These are phyloP conservation scores for Elgaria multicarinata DNA, from an alignment of 2,113 vertebrate genomes.

Conservation along the genomic window DNA sequence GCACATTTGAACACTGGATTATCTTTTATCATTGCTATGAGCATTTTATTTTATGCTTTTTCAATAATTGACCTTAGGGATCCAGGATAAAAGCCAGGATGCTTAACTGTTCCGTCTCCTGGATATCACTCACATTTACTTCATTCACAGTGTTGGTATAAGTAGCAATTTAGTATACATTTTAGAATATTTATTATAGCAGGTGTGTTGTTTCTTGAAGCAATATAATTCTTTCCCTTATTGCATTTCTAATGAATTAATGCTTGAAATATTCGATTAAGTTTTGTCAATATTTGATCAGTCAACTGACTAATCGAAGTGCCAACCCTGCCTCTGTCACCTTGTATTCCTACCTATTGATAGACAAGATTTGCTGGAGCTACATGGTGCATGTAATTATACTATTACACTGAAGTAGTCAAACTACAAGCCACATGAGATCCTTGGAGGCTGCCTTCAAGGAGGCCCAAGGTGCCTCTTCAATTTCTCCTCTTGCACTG, in stretches of 20 bases:
- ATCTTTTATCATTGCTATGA: constrained; percentile 1
- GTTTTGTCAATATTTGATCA: neutral
- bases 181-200: neutral
- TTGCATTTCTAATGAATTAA: neutral
- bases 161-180: neutral
- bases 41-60: neutral
- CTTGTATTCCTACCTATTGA: neutral
- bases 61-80: constrained; percentile 1
- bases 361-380: neutral
- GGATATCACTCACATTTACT: neutral
- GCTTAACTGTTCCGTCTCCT: neutral
- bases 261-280: neutral
- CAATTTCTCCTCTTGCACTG: no score
- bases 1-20: neutral
- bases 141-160: neutral
- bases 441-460: no score
- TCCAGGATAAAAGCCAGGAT: constrained; percentile 15
- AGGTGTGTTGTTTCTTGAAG: neutral
- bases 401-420: neutral
- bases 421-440: no score
- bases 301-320: neutral
- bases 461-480: no score
- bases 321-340: neutral
- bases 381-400: neutral
- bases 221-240: neutral